Evolutionary conservation across 2,888 invertebrate species (phyloP), one percentile per base, ranked within the genome.

Genomic region (Leistus spinibarbis): DNA sequence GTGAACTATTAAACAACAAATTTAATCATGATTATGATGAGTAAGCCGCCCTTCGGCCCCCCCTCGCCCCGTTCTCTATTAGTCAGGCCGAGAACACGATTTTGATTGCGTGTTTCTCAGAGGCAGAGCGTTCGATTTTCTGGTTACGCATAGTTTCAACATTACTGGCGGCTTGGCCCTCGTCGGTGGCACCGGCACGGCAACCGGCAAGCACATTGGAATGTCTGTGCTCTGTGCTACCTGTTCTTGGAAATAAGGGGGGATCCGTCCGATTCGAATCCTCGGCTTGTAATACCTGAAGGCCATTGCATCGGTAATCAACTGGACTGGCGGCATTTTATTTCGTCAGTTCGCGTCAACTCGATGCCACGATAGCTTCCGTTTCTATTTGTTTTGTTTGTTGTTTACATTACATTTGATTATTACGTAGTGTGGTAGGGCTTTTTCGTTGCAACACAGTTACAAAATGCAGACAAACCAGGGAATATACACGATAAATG

Each of bases 401-500:
- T 19, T 60, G 10, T 19, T 22, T 60, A 40, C 60, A 19, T 20
- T 20, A 62, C 62, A 19, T 3, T 13, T 17, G 17, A 62, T 13
- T 17, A 20, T 62, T 1, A 64, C 64, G 9, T 22, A 7, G n/a
- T 63, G 22, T 63, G n/a, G 27, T 64, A n/a, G n/a, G n/a, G n/a
- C n/a, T n/a, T 64, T 13, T 20, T 3, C 24, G 16, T 23, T 23
- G 24, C 23, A 23, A 64, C 64, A 64, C 1, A 17, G 62, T 62
- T 24, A 54, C 9, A 74, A 7, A 74, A 75, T 75, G 75, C 75
- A 75, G 19, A 64, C 75, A 17, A 67, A 68, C 40, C 62, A 63
- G 54, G 75, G 75, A 22, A 75, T 75, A 23, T 75, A 75, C 56
- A 75, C 75, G 10, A 75, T 75, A 27, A 53, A 53, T 24, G 24